Percentiles rank a stretch among this genome's conserved stretches.
phyloP scores from a whole-genome alignment of 2,113 vertebrate genomes.

The Mus spicilegus region DNA sequence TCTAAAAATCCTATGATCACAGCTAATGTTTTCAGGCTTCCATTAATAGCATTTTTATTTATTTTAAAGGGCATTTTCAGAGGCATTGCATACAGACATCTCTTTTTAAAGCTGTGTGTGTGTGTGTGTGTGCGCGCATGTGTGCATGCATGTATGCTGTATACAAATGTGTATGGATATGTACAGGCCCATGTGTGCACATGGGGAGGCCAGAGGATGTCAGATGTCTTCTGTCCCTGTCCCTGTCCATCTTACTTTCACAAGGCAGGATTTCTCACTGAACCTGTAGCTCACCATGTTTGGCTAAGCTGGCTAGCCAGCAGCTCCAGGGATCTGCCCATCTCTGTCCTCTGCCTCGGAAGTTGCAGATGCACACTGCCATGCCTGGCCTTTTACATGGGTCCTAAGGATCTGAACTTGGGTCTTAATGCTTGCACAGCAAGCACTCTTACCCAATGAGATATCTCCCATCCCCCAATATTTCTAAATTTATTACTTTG shows the following conservation, averaged over 20 bases:
- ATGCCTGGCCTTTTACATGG: background rate
- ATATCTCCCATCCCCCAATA: no score
- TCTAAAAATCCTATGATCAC: background rate
- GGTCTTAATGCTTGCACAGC: background rate
- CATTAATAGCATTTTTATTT: background rate
- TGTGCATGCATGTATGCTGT: no score
- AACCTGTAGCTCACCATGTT: no score
- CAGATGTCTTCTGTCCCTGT: background rate
- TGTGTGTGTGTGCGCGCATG: no score
- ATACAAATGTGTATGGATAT: background rate
- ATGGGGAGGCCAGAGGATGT: no score
- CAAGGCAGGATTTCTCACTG: no score
- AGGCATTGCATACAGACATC: background rate
- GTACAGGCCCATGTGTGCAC: background rate
- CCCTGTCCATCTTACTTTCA: background rate
- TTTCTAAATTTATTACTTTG: background rate
- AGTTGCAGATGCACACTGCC: no score
- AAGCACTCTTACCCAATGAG: background rate
- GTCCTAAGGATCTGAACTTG: background rate
- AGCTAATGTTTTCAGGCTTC: background rate
- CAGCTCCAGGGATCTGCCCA: no score
- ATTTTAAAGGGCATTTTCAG: constrained; percentile 24
- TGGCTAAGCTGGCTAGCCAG: background rate
- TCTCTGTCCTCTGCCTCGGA: background rate
- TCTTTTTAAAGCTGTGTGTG: background rate